Evolutionary conservation across 2,113 vertebrate species (phyloP), one percentile per base, ranked within the genome.

Genomic region (Dolichallabes microphthalmus): DNA sequence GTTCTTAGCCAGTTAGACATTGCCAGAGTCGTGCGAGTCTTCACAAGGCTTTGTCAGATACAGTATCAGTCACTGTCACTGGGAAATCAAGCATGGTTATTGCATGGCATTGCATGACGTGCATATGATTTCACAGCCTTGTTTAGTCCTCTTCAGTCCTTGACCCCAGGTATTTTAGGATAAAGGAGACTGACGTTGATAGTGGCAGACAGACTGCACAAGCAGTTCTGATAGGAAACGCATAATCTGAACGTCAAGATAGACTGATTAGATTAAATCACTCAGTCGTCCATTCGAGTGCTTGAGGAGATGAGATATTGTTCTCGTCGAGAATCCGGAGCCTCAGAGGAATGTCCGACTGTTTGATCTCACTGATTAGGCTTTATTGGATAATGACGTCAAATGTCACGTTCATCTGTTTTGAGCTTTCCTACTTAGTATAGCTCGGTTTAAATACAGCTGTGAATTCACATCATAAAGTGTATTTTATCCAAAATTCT

Each of bases 231-330:
- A 87, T 82, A 82, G 79, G 75, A 68, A 84, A 79, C 2, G 13
- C 82, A 61, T 85, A 53, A 81, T 89, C 80, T 85, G 86, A 25
- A 77, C 58, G 45, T 87, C 58, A 87, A 39, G 39, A 82, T 52
- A 30, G 25, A 83, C 45, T 87, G 80, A 89, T 83, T 77, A 85
- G 80, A 86, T 89, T 87, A 76, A 76, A 75, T 89, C 53, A 83
- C 25, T 89, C 39, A 82, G 13, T 45, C 27, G 66, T 82, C 71
- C 22, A 66, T 39, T 86, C 27, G 6, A 66, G 71, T 81, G 13
- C 35, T n/a, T 11, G 19, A 64, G 52, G 52, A 79, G 85, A 86
- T 82, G 69, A 75, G 78, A 74, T 82, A 79, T 52, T 81, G 53
- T 76, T 81, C 52, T 78, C 7, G 27, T 63, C 4, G 32, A 84